Evolutionary conservation across 92 coral and sea anemone species (phyloP).

Genomic region (Porites lobata): DNA sequence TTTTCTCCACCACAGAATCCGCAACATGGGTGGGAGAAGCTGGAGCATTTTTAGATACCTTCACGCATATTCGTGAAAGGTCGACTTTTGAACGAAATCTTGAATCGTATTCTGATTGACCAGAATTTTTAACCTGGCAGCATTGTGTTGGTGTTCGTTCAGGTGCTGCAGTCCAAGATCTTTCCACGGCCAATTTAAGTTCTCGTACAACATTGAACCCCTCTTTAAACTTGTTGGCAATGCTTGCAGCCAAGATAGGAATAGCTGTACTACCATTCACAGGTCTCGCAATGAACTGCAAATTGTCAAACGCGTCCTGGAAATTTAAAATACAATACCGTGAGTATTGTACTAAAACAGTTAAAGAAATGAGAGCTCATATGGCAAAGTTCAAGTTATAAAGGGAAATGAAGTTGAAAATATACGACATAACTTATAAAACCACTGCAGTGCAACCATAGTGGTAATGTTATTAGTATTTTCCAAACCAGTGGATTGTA

Average conservation of each 20-base stretch:
- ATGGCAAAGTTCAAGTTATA: no score
- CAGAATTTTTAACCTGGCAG: constrained; percentile 42
- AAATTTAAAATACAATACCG: not conserved
- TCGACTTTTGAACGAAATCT: constrained; percentile 66
- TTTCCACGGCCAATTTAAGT: constrained; percentile 57
- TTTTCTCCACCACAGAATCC: constrained; percentile 33
- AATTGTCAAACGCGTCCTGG: constrained; percentile 59
- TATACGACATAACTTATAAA: no score
- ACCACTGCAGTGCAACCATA: no score
- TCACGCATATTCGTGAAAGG: constrained; percentile 38
- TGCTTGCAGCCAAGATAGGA: constrained; percentile 16
- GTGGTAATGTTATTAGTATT: no score
- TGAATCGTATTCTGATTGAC: constrained; percentile 53
- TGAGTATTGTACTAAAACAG: no score
- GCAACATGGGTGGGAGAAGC: constrained; percentile 36
- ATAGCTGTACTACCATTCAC: constrained; percentile 51
- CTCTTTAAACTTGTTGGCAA: constrained; percentile 59
- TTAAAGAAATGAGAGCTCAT: no score
- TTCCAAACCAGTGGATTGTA: no score
- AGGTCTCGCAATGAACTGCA: constrained; percentile 25
- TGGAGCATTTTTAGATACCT: constrained; percentile 33
- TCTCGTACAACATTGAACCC: constrained; percentile 27
- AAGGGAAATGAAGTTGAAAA: no score
- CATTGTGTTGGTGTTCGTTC: constrained; percentile 48
- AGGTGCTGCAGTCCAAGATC: constrained; percentile 38